Base-by-base conservation (phyloP, 2,888 invertebrate species). In the Lasioglossum calceatum region DNA sequence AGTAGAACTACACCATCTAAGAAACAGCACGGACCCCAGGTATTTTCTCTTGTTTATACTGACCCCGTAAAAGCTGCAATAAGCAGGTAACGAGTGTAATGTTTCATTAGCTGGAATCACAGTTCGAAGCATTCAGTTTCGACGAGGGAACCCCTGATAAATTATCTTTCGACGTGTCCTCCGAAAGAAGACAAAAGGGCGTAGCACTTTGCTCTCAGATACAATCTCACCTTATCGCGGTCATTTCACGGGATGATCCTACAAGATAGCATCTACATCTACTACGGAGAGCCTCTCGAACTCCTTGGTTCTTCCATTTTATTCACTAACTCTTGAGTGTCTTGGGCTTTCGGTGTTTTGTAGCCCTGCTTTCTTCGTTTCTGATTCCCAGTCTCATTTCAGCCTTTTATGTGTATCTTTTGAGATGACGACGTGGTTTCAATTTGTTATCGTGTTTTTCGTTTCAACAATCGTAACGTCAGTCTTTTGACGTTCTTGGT, bases 211-310 rank as follows among this genome's bases (percentile, higher is more conserved):
- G 44, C 73, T 70, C 67, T 44, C 58, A 1, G 84, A 86, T 84
- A 84, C 81, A 47, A 86, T 86, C 58, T 58, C 81, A 12, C 36
- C 42, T 78, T 81, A 77, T 81, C 76, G 44, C 39, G 81, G 58
- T 44, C 71, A 54, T 79, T 71, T 54, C 36, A 54, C 36, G 47
- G 50, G 73, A 73, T 47, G 84, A 82, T 82, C 64, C 82, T 44
- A 19, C 54, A 42, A 73, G 82, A 84, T 84, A 77, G 67, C 32
- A 44, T 44, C 67, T 77, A 74, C 73, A 82, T 44, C 44, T 16
- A 32, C 64, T 64, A 64, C 5, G 16, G 23, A 16, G 44, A 64
- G 50, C 23, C 67, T 27, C 70, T 36, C n/a, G 39, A 78, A 50
- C 54, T 70, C 36, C 50, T 16, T 7, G 10, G 77, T 27, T 47